Percentiles rank a stretch among this genome's conserved stretches.
Evolutionary conservation across 2,113 vertebrate species (phyloP).

Genomic region (Hydropotes inermis): DNA sequence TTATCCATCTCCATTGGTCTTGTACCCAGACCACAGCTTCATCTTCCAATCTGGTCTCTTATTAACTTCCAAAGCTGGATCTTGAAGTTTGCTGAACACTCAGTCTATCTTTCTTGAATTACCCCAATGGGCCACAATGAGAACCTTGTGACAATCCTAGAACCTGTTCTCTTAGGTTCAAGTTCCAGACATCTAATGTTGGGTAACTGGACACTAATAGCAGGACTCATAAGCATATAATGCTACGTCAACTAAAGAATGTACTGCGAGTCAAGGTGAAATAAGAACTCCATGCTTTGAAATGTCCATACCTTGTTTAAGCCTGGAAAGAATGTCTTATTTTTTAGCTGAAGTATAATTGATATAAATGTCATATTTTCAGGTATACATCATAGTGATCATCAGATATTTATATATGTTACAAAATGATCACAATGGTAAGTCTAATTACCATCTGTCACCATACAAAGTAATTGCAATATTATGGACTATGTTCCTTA

Average conservation of each 20-base stretch:
- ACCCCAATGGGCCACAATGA: accelerated
- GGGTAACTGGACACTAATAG: background rate
- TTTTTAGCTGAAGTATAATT: background rate
- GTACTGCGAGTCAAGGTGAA: background rate
- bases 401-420: background rate
- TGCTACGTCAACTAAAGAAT: background rate
- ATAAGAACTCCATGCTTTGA: background rate
- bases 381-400: background rate
- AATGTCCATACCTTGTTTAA: background rate
- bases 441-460: background rate
- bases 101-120: background rate
- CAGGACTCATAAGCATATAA: background rate
- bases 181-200: background rate
- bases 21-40: background rate
- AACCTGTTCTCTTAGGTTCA: background rate
- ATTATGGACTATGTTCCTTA: background rate
- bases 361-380: background rate
- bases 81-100: background rate
- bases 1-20: background rate
- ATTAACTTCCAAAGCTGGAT: background rate
- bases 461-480: background rate
- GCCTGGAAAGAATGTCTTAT: background rate
- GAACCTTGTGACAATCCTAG: background rate
- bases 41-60: background rate
- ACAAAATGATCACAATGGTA: background rate